Base-by-base conservation (phyloP, 2,113 vertebrate species). In the Collichthys lucidus region DNA sequence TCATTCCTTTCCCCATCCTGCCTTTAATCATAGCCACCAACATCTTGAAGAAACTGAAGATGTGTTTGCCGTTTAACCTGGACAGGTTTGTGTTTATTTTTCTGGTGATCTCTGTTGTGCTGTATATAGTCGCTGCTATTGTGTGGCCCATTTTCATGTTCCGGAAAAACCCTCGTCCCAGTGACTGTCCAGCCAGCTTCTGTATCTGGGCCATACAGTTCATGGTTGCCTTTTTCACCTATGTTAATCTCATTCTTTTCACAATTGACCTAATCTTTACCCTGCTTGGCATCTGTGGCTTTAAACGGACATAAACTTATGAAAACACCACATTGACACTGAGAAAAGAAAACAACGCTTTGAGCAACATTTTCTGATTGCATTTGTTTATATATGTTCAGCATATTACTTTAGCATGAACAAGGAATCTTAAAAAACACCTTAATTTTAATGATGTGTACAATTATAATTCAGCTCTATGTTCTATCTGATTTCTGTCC, bases 231-330 rank as follows among this genome's bases (percentile, higher is more conserved):
- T 93, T 97, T 81, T 80, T 96, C 50, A 96, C 95, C 17, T 96
- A 94, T 65, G 93, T 96, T 40, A 97, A 97, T 89, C 92, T 97
- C 44, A 79, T 95, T 3, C 94, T 96, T 44, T 97, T 96, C 61
- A 57, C 87, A 14, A 66, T 96, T 52, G 96, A 97, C 83, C 85
- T 96, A 0, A 56, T 96, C 49, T 96, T 96, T 52, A 96, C 96
- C n/a, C 86, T 94, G 64, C 91, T 78, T 1, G 91, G 90, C 0
- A 89, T 93, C 44, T 94, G 89, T 79, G 83, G 81, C 16, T 93
- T 93, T 69, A 89, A 80, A 79, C 83, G 88, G 6, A 40, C 78
- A 19, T 89, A 31, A 77, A 47, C 1, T 1, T 29, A 42, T 26
- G 7, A 12, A 20, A 19, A 49, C 6, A 42, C 44, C 3, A 24